phyloP scores from a whole-genome alignment of 2,797 vertebrate genomes.

The Antrozous pallidus region DNA sequence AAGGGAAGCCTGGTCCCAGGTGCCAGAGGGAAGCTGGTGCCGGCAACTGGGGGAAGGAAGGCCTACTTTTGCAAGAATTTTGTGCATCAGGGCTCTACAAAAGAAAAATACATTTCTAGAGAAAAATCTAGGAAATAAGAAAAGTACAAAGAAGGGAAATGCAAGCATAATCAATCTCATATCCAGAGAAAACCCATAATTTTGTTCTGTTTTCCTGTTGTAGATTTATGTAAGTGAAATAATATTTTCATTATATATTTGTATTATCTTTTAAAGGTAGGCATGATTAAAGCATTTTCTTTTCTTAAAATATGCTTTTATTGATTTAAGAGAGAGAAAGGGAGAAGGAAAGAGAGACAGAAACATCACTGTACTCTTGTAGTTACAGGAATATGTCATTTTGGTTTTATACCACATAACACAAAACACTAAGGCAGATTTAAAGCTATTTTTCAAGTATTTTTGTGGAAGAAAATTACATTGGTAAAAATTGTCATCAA shows the following conservation, averaged over 20 bases:
- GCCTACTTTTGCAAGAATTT: too few species aligned
- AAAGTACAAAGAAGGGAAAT: background rate
- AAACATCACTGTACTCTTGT: background rate
- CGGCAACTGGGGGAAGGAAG: too few species aligned
- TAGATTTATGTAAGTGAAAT: background rate
- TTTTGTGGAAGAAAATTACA: constrained; percentile 15
- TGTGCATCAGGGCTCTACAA: background rate
- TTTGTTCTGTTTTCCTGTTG: background rate
- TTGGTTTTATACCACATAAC: constrained; percentile 22
- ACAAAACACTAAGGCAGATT: constrained; percentile 27
- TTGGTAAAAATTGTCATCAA: constrained; percentile 23
- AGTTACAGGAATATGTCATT: background rate
- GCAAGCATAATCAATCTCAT: background rate
- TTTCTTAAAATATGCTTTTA: background rate
- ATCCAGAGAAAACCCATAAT: background rate
- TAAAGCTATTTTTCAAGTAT: background rate
- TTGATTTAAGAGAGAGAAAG: background rate
- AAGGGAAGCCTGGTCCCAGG: too few species aligned
- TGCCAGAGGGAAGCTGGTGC: too few species aligned
- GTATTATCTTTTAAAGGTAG: background rate
- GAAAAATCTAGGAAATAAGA: background rate
- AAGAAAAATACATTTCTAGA: background rate
- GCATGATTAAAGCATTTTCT: background rate
- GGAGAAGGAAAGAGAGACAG: background rate
- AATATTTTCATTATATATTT: background rate